phyloP scores from a whole-genome alignment of 2,888 invertebrate species.

The Volucella zonaria region DNA sequence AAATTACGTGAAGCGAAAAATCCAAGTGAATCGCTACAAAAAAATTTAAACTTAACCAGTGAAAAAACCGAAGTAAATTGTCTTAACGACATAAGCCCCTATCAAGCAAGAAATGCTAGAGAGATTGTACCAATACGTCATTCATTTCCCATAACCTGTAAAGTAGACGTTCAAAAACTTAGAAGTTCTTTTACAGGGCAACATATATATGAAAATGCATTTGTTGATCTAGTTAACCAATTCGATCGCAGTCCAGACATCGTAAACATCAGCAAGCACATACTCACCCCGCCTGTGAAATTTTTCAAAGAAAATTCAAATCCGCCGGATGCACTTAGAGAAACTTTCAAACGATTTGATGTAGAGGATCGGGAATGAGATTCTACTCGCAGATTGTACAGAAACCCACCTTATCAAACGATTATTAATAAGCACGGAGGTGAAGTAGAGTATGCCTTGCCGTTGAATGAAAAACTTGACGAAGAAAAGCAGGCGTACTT shows the following conservation, averaged over 20 bases:
- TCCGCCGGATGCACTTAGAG: constrained; percentile 46
- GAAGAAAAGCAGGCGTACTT: constrained; percentile 16
- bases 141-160: constrained; percentile 25
- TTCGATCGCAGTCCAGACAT: constrained; percentile 50
- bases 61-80: constrained; percentile 43
- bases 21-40: constrained; percentile 39
- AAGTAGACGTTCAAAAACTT: not conserved
- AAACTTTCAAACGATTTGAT: constrained; percentile 32
- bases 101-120: not conserved
- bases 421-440: constrained; percentile 76
- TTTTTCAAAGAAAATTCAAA: constrained; percentile 75
- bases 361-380: not conserved
- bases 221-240: constrained; percentile 49
- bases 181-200: constrained; percentile 15
- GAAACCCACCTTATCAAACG: constrained; percentile 74
- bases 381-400: constrained; percentile 16
- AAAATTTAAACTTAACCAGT: constrained; percentile 4
- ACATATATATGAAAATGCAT: constrained; percentile 58
- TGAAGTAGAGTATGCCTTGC: constrained; percentile 76
- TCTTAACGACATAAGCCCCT: constrained; percentile 2
- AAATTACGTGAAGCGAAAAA: constrained; percentile 26
- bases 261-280: constrained; percentile 39
- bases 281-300: constrained; percentile 73
- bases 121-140: constrained; percentile 31
- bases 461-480: constrained; percentile 73